phyloP scores from a whole-genome alignment of 2,797 vertebrate genomes.

The Crax fasciolata region DNA sequence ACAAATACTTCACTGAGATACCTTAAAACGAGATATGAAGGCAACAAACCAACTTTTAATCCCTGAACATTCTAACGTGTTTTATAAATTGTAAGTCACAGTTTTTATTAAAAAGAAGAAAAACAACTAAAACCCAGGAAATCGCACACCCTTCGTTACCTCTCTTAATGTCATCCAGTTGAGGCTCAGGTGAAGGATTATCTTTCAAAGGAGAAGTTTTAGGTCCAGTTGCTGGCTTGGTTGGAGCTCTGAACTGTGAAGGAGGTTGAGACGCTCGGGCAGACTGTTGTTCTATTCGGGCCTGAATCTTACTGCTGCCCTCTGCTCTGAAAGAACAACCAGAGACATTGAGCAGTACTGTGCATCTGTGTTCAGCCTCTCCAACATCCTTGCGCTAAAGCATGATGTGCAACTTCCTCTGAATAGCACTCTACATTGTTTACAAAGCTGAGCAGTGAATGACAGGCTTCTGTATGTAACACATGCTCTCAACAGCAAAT shows the following conservation, averaged over 20 bases:
- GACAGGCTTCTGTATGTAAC: background rate
- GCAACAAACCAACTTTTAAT: conserved; percentile 20
- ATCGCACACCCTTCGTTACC: conserved; percentile 81
- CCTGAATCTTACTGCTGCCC: conserved; percentile 98
- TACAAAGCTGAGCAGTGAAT: background rate
- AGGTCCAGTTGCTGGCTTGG: conserved; percentile 89
- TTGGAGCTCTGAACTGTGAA: conserved; percentile 91
- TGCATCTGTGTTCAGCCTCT: background rate
- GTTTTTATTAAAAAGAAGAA: background rate
- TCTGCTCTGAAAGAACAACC: conserved; percentile 89
- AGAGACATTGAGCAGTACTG: background rate
- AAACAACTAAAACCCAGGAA: background rate
- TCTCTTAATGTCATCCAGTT: conserved; percentile 98
- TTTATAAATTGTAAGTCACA: background rate
- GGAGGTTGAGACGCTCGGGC: conserved; percentile 87
- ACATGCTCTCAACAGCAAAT: background rate
- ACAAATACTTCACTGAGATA: conserved; percentile 38
- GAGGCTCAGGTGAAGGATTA: conserved; percentile 96
- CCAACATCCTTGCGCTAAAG: background rate
- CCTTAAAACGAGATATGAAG: conserved; percentile 18
- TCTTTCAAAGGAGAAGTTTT: conserved; percentile 96
- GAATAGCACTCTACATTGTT: background rate
- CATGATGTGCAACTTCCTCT: background rate
- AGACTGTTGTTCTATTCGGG: conserved; percentile 94
- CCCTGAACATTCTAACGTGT: background rate